These are phyloP conservation scores for Paracyclopina nana DNA, from an alignment of 1,140 invertebrate genomes.

Conservation along the genomic window DNA sequence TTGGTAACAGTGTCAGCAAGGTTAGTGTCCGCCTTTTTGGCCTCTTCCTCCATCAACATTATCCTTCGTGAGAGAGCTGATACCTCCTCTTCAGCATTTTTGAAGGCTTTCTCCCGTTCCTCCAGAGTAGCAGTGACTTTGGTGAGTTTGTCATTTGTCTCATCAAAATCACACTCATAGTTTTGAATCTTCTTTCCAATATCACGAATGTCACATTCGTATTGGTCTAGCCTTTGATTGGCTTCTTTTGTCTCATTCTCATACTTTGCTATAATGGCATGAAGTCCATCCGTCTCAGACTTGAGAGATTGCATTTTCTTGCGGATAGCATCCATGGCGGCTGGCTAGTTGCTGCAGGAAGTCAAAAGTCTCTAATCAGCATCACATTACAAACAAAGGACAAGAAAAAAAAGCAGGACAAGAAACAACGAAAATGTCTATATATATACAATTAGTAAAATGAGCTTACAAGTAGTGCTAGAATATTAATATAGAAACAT, in stretches of 20 bases:
- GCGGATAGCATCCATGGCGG: conserved; percentile 6
- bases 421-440: too few species aligned
- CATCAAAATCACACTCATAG: conserved; percentile 7
- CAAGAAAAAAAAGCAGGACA: too few species aligned
- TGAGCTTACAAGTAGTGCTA: too few species aligned
- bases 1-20: conserved; percentile 3
- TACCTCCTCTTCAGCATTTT: conserved; percentile 2
- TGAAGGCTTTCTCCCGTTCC: conserved; percentile 4
- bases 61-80: neutral
- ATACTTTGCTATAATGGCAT: neutral
- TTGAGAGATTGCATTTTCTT: conserved; percentile 10
- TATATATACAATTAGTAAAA: too few species aligned
- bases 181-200: conserved; percentile 1
- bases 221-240: neutral
- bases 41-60: conserved; percentile 13
- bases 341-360: too few species aligned
- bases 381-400: too few species aligned
- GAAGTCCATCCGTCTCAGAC: conserved; percentile 4
- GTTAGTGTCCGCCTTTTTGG: conserved; percentile 7
- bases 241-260: neutral
- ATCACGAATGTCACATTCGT: conserved; percentile 1
- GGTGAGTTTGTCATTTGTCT: conserved; percentile 6
- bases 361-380: too few species aligned
- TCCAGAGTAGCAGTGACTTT: neutral
- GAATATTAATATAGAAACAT: too few species aligned